phyloP scores from a whole-genome alignment of 1,140 invertebrate genomes.

The Chrysomallon squamiferum region DNA sequence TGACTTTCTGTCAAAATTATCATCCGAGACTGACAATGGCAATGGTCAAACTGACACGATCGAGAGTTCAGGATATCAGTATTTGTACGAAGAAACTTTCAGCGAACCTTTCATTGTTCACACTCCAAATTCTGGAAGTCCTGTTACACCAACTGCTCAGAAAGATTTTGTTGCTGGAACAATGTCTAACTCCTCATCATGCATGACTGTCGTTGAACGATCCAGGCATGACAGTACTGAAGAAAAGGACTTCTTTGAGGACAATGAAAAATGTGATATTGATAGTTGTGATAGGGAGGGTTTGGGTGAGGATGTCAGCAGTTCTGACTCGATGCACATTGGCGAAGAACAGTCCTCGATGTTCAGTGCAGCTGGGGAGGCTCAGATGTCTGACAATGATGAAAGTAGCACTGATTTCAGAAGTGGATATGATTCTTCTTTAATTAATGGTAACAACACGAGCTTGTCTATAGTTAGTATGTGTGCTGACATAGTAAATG shows the following conservation, averaged over 20 bases:
- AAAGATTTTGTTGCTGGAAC: constrained; percentile 11
- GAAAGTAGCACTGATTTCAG: too few species aligned
- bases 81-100: constrained; percentile 5
- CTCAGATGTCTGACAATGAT: too few species aligned
- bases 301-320: constrained; percentile 53
- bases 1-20: constrained; percentile 19
- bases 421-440: too few species aligned
- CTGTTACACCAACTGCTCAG: constrained; percentile 33
- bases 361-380: neutral
- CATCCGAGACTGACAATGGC: neutral
- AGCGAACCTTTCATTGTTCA: constrained; percentile 18
- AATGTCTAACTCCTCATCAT: constrained; percentile 10
- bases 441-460: too few species aligned
- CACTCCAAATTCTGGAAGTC: constrained; percentile 29
- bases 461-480: too few species aligned
- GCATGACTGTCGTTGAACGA: constrained; percentile 2
- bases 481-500: too few species aligned
- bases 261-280: constrained; percentile 8
- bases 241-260: neutral
- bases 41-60: neutral
- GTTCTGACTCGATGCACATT: constrained; percentile 23
- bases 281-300: constrained; percentile 56
- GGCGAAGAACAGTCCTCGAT: neutral
- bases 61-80: neutral
- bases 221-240: neutral